Evolutionary conservation across 2,113 vertebrate genomes (phyloP).

Genomic region (Corythoichthys intestinalis): DNA sequence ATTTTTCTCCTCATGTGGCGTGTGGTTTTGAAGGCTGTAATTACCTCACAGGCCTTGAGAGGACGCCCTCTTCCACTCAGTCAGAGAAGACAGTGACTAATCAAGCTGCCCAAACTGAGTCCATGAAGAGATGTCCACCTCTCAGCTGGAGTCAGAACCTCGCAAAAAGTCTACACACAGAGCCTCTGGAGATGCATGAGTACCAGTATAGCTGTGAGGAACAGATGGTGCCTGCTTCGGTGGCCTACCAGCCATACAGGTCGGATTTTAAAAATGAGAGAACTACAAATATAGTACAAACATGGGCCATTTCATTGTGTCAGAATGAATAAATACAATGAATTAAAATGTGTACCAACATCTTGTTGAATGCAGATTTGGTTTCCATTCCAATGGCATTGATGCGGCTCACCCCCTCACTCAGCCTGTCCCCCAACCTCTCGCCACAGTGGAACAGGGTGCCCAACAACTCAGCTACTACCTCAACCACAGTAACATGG

Average conservation of each 20-base stretch:
- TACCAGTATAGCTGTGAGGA: constrained; percentile 67
- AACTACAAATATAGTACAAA: background rate
- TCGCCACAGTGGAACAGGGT: constrained; percentile 11
- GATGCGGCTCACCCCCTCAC: constrained; percentile 12
- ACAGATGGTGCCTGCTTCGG: constrained; percentile 67
- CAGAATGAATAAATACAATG: background rate
- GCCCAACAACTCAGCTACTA: constrained; percentile 42
- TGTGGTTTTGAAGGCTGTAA: constrained; percentile 19
- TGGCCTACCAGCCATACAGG: constrained; percentile 68
- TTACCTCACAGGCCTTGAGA: constrained; percentile 57
- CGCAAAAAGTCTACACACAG: constrained; percentile 35
- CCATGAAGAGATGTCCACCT: constrained; percentile 21
- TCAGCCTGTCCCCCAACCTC: too few species aligned
- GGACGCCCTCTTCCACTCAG: constrained; percentile 43
- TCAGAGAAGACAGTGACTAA: constrained; percentile 6
- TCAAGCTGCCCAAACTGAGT: constrained; percentile 5
- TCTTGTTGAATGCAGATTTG: constrained; percentile 24
- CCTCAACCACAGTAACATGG: constrained; percentile 61
- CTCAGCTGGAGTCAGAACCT: constrained; percentile 37
- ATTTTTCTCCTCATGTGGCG: too few species aligned
- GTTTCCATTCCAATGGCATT: constrained; percentile 4
- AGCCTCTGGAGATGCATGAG: constrained; percentile 49
- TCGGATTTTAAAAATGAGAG: constrained; percentile 21
- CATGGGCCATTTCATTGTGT: too few species aligned
- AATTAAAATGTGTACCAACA: background rate